phyloP scores from a whole-genome alignment of 2,797 vertebrate species.

The Channallabes apus region DNA sequence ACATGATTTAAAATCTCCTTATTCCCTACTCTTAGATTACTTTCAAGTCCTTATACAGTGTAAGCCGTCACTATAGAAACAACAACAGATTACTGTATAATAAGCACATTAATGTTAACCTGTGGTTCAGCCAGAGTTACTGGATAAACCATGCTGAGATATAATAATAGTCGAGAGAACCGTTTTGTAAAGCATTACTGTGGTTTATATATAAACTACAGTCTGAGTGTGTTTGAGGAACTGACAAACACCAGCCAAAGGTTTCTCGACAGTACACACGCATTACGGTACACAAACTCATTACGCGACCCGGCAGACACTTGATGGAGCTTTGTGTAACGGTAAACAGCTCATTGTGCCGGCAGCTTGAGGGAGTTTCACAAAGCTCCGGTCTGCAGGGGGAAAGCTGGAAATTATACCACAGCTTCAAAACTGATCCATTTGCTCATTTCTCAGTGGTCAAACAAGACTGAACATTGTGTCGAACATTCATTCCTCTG shows the following conservation, averaged over 20 bases:
- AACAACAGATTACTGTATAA: background rate
- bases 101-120: background rate
- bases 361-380: conserved; percentile 10
- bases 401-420: background rate
- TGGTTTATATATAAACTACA: background rate
- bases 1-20: background rate
- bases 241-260: background rate
- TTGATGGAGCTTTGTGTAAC: conserved; percentile 11
- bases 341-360: conserved; percentile 18
- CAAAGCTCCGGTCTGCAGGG: conserved; percentile 7
- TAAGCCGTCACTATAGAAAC: background rate
- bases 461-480: background rate
- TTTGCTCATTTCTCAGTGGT: conserved; percentile 17
- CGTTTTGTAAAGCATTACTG: background rate
- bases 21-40: background rate
- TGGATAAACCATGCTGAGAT: background rate
- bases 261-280: background rate
- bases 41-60: background rate
- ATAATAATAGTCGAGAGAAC: background rate
- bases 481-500: background rate
- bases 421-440: conserved; percentile 8
- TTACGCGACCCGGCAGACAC: background rate
- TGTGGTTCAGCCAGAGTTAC: background rate
- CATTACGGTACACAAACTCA: conserved; percentile 8
- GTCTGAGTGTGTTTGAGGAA: conserved; percentile 5